These are phyloP conservation scores for Drosophila lacicola DNA, from an alignment of 2,888 invertebrate species.

Conservation along the genomic window DNA sequence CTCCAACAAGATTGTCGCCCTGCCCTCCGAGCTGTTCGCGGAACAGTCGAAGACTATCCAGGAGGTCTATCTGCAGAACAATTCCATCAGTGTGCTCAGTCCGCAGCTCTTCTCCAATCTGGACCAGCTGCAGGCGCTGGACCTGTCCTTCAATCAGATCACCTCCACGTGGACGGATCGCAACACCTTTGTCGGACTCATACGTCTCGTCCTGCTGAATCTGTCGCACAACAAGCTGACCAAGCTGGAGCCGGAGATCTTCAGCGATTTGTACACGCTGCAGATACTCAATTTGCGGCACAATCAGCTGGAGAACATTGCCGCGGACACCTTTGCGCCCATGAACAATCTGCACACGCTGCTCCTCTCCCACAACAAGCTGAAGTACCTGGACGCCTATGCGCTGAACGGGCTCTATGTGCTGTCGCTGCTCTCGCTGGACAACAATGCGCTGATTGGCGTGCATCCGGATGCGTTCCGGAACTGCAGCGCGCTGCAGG, in stretches of 20 bases:
- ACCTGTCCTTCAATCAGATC: conserved; percentile 94
- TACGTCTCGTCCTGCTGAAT: conserved; percentile 94
- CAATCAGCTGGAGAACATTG: conserved; percentile 93
- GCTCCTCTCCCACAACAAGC: conserved; percentile 93
- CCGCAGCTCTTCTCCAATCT: conserved; percentile 94
- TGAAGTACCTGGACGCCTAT: conserved; percentile 93
- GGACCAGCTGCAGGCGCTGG: conserved; percentile 92
- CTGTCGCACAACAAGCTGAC: conserved; percentile 93
- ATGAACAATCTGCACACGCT: conserved; percentile 97
- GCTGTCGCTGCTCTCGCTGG: conserved; percentile 92
- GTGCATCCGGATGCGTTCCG: conserved; percentile 95
- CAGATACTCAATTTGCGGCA: conserved; percentile 94
- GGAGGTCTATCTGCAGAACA: conserved; percentile 96
- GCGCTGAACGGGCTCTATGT: conserved; percentile 95
- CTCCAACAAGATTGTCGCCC: conserved; percentile 94
- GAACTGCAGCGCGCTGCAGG: conserved; percentile 95
- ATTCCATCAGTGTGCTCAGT: conserved; percentile 94
- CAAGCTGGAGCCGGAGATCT: conserved; percentile 92
- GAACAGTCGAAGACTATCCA: conserved; percentile 92
- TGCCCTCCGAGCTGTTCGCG: conserved; percentile 93
- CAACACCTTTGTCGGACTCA: conserved; percentile 94
- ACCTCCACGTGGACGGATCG: conserved; percentile 94
- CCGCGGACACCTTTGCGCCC: conserved; percentile 94
- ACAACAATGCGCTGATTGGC: conserved; percentile 93
- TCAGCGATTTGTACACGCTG: conserved; percentile 93